phyloP scores from a whole-genome alignment of 2,113 vertebrate genomes.

The Chunga burmeisteri region DNA sequence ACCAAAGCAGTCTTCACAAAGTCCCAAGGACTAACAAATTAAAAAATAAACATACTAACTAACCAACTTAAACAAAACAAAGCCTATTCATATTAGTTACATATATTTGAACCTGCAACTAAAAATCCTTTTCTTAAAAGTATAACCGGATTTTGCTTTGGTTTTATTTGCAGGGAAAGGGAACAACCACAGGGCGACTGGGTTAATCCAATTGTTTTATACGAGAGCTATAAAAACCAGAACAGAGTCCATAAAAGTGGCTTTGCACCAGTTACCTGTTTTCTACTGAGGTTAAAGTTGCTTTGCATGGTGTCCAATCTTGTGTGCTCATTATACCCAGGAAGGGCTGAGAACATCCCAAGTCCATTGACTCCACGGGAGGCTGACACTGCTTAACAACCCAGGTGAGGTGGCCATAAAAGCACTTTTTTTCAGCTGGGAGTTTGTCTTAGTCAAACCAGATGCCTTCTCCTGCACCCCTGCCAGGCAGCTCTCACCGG shows the following conservation, averaged over 20 bases:
- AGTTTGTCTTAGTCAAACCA: background rate
- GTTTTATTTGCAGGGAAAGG: background rate
- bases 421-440: background rate
- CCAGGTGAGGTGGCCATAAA: accelerated
- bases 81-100: background rate
- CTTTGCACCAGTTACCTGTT: background rate
- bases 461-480: background rate
- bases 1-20: background rate
- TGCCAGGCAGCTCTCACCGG: background rate
- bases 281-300: background rate
- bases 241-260: background rate
- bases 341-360: background rate
- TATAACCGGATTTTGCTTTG: background rate
- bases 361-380: background rate
- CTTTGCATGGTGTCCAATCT: background rate
- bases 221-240: background rate
- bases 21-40: background rate
- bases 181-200: background rate
- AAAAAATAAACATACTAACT: background rate
- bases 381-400: no score
- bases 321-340: no score
- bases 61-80: background rate
- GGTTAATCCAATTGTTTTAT: background rate
- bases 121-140: background rate
- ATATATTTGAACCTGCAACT: background rate